Evolutionary conservation across 2,888 invertebrate genomes (phyloP), one percentile per base, ranked within the genome.

Genomic region (Acronicta aceris): DNA sequence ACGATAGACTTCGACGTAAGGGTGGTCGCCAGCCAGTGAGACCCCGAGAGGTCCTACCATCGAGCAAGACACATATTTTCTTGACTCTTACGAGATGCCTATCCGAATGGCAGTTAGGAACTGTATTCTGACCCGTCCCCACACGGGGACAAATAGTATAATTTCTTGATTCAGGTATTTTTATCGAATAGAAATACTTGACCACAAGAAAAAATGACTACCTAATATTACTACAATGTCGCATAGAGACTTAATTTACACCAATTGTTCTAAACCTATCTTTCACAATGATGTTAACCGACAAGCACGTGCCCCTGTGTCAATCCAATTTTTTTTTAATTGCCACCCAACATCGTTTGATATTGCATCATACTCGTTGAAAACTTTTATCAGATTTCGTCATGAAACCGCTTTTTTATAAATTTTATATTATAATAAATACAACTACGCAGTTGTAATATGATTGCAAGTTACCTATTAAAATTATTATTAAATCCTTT

Each of bases 351-450:
- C 36, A 55, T 43, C 43, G 13, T 21, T 16, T 43, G 13, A 21
- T 38, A 61, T 79, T 79, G 70, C 78, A 76, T 79, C 78, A 79
- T 64, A 48, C 47, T 45, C n/a, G n/a, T 15, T 40, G 45, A 63
- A 59, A 65, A 54, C 46, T 45, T 57, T 58, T 75, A 78, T 74
- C 66, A 56, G n/a, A 56, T 78, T 71, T 59, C 75, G 75, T 72
- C 72, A 72, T 61, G 9, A 55, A 27, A 47, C 25, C 45, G 47
- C 30, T 13, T 52, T 61, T 56, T 71, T 59, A 55, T 72, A 30
- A 38, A 38, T 21, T 21, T 21, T 21, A 21, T 21, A 41, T 47
- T 15, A 13, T 21, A 46, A 48, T 4, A 4, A 21, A 21, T 50
- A 13, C n/a, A 56, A 74, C 48, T 74, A 64, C 71, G 71, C 36